A percentile compares a stretch with the other conserved stretches of the same genome.
Conservation (phyloP, 2,888 invertebrate genomes). For the Bellardia pandia region DNA sequence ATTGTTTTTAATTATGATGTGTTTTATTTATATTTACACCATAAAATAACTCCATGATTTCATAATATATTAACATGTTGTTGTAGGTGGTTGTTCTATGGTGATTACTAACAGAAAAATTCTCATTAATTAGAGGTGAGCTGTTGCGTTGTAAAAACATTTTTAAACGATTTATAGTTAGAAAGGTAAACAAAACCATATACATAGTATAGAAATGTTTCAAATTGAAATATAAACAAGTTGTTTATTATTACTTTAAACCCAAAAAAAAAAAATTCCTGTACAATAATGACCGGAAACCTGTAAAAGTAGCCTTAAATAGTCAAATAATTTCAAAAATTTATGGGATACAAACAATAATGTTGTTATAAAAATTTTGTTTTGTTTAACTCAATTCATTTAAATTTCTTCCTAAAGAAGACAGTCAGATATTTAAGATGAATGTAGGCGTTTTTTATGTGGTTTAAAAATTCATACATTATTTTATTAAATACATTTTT, state of each 20-base stretch:
- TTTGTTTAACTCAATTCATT: background rate
- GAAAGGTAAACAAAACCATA: constrained; percentile 46
- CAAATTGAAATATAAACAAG: background rate
- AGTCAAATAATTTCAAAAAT: constrained; percentile 47
- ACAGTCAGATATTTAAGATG: background rate
- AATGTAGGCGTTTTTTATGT: constrained; percentile 37
- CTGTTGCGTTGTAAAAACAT: constrained; percentile 50
- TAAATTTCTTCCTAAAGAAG: background rate
- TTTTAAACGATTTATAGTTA: constrained; percentile 38
- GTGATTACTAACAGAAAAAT: constrained; percentile 46
- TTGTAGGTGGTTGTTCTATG: constrained; percentile 40
- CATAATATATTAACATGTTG: background rate
- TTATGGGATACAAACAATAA: background rate
- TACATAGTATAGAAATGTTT: constrained; percentile 22
- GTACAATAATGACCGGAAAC: constrained; percentile 42
- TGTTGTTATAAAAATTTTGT: background rate
- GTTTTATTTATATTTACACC: background rate
- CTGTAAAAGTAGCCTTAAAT: constrained; percentile 42
- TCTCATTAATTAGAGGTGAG: constrained; percentile 51
- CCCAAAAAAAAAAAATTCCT: background rate
- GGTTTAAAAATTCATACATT: constrained; percentile 14
- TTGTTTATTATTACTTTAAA: background rate
- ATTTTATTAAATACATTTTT: background rate
- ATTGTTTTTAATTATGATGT: background rate
- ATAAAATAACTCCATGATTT: constrained; percentile 5